A percentile compares a stretch with the other conserved stretches of the same genome.
These are phyloP conservation scores for Sitodiplosis mosellana DNA, from an alignment of 1,140 invertebrate genomes.

Conservation along the genomic window DNA sequence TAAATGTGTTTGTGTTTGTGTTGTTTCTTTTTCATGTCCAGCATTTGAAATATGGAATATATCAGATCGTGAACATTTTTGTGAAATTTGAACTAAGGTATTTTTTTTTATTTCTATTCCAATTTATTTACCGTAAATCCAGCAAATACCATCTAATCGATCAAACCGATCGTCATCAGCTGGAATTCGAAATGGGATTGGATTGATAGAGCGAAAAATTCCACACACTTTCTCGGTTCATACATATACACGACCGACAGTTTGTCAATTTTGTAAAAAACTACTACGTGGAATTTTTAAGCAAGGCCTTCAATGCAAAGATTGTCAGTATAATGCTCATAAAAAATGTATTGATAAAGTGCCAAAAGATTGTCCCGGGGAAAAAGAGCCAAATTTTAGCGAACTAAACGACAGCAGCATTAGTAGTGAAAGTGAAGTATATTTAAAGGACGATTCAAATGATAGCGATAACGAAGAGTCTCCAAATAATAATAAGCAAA, in stretches of 20 bases:
- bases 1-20: too few relatives aligned
- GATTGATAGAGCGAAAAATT: conserved; percentile 35
- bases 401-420: conserved; percentile 47
- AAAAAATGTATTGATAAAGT: conserved; percentile 91
- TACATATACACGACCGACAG: conserved; percentile 86
- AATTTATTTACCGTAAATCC: neutral
- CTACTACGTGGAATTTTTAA: conserved; percentile 88
- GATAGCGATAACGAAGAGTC: conserved; percentile 38
- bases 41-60: neutral
- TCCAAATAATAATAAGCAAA: conserved; percentile 1
- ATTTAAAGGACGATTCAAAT: conserved; percentile 43
- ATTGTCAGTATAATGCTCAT: conserved; percentile 96
- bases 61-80: conserved; percentile 2
- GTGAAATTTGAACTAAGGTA: neutral
- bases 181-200: conserved; percentile 36
- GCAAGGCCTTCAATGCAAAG: conserved; percentile 93
- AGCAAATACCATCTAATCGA: conserved; percentile 10
- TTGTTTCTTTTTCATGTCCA: conserved; percentile 2
- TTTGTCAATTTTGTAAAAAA: conserved; percentile 91
- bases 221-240: conserved; percentile 85
- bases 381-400: conserved; percentile 31
- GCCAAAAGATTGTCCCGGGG: conserved; percentile 89
- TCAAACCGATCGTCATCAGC: conserved; percentile 50
- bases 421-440: conserved; percentile 40
- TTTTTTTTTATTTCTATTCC: neutral